These are phyloP conservation scores for Dolichopus griseipennis DNA, from an alignment of 2,888 invertebrate species.

Conservation along the genomic window DNA sequence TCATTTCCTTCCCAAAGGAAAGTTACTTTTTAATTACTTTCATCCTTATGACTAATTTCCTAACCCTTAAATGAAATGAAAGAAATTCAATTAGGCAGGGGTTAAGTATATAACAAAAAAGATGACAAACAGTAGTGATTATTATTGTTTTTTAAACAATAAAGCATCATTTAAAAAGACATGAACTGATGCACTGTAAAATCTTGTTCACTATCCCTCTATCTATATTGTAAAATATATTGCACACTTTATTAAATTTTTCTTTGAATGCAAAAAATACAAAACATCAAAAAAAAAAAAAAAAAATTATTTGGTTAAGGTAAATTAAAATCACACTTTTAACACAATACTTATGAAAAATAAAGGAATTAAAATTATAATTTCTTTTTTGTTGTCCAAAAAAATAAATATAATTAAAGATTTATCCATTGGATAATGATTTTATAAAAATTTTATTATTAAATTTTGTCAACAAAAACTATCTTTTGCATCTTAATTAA, in stretches of 20 bases:
- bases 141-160: slow-evolving; percentile 1
- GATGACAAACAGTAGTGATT: slow-evolving; percentile 1
- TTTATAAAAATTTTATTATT: not conserved
- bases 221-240: not conserved
- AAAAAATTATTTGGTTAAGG: not conserved
- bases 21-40: no score
- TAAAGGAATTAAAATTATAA: not conserved
- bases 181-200: not conserved
- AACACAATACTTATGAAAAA: not conserved
- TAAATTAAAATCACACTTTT: slow-evolving; percentile 3
- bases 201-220: not conserved
- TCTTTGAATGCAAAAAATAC: no score
- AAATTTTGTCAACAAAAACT: no score
- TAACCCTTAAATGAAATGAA: no score
- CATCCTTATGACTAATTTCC: no score
- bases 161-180: not conserved
- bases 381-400: not conserved
- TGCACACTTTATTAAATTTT: slow-evolving; percentile 6
- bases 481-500: no score
- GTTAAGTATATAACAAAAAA: not conserved
- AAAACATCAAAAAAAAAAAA: no score
- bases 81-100: no score
- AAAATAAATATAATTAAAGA: not conserved
- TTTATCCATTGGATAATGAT: not conserved
- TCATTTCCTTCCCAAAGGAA: no score